phyloP scores from a whole-genome alignment of 2,888 invertebrate genomes.

The Drosophila falleni region DNA sequence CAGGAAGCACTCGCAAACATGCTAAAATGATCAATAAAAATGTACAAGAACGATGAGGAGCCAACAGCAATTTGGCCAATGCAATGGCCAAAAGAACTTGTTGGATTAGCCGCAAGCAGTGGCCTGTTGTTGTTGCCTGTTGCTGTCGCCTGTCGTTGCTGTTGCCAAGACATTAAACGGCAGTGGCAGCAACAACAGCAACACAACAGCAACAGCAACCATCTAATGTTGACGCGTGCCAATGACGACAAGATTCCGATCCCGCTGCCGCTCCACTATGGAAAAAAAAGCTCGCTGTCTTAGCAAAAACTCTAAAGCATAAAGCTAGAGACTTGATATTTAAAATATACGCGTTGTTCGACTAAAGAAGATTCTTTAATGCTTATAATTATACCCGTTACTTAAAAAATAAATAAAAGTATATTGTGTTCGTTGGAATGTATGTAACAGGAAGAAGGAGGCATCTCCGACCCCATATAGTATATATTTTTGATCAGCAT shows the following conservation, averaged over 20 bases:
- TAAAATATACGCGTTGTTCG: too few species aligned
- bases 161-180: constrained; percentile 54
- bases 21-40: constrained; percentile 81
- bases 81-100: constrained; percentile 62
- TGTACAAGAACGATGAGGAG: constrained; percentile 60
- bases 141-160: constrained; percentile 27
- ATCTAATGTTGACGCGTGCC: constrained; percentile 78
- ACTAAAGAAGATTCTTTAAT: too few species aligned
- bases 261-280: background rate
- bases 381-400: too few species aligned
- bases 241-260: constrained; percentile 26
- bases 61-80: constrained; percentile 30
- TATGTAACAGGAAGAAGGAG: too few species aligned
- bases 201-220: constrained; percentile 37
- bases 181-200: constrained; percentile 45
- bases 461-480: too few species aligned
- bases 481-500: too few species aligned
- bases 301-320: too few species aligned
- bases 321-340: too few species aligned
- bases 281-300: too few species aligned
- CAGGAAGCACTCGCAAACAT: constrained; percentile 81
- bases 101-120: constrained; percentile 76
- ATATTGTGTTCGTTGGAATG: too few species aligned
- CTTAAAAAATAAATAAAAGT: too few species aligned
- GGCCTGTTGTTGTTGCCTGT: background rate